Base-by-base conservation (phyloP, 1,140 invertebrate genomes). In the Adelges cooleyi region DNA sequence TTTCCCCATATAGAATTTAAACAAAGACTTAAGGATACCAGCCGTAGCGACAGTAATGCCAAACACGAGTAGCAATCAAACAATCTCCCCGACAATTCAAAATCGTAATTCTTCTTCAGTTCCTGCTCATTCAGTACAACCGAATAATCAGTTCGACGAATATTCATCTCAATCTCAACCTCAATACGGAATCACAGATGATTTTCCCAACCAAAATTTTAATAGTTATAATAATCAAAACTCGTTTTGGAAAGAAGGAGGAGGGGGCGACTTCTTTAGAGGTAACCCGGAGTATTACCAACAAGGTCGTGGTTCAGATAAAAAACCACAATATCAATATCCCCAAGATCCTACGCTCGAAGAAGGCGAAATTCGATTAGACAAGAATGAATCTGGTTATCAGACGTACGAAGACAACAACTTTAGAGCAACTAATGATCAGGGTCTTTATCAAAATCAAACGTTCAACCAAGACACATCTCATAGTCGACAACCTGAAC, bases 21-120 rank as follows among this genome's bases (percentile, higher is more conserved):
- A 33, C 25, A 62, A 62, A 62, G 68, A 66, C 8, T 40, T 53
- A 20, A 72, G 71, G 36, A 65, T 67, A 6, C 70, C 70, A 22
- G 66, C 68, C 11, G 68, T 70, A n/a, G 71, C 71, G 15, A 68
- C 70, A 18, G 70, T 72, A 22, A 68, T 70, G 48, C 71, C 71
- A 18, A 72, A 69, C 44, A 69, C 66, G 3, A 68, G 38, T 23
- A 68, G 50, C 44, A 68, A 65, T 53, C 56, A 62, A 62, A 22
- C 44, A 25, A 62, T 62, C 29, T 29, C 56, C 46, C 25, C 56
- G 20, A 48, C 54, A 42, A 40, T 22, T 27, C 42, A 33, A 27
- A 62, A 62, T 48, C 56, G 27, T 18, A 48, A 62, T 62, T 25
- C 53, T 13, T 29, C 42, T 22, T 33, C 11, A 33, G 5, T 42